Evolutionary conservation across 2,888 invertebrate genomes (phyloP).

Genomic region (Watsonalla binaria): DNA sequence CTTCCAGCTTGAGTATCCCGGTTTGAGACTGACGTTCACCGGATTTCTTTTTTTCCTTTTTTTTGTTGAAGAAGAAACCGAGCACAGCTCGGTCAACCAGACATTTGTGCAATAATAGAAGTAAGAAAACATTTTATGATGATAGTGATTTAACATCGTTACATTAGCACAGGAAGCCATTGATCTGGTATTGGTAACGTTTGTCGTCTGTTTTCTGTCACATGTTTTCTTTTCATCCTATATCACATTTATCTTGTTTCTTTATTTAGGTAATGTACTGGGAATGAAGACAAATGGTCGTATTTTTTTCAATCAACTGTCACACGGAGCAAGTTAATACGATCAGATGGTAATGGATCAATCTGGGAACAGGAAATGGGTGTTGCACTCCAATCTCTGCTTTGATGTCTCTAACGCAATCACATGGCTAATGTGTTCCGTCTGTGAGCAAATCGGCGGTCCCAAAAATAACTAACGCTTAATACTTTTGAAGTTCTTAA

Average conservation of each 20-base stretch:
- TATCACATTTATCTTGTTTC: slow-evolving; percentile 17
- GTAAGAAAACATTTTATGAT: slow-evolving; percentile 12
- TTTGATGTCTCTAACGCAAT: slow-evolving; percentile 21
- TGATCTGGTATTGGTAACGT: slow-evolving; percentile 28
- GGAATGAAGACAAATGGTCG: slow-evolving; percentile 10
- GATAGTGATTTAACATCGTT: slow-evolving; percentile 24
- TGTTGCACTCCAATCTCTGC: slow-evolving; percentile 52
- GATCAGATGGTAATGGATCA: slow-evolving; percentile 57
- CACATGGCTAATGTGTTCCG: background rate
- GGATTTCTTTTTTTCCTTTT: too few relatives aligned
- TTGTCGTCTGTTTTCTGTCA: slow-evolving; percentile 14
- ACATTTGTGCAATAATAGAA: slow-evolving; percentile 10
- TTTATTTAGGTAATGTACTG: slow-evolving; percentile 4
- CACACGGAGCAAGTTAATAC: slow-evolving; percentile 24
- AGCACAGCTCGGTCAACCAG: too few relatives aligned
- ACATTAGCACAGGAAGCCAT: slow-evolving; percentile 26
- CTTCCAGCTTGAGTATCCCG: too few relatives aligned
- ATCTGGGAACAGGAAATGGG: slow-evolving; percentile 59
- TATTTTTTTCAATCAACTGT: slow-evolving; percentile 8
- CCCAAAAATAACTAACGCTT: too few relatives aligned
- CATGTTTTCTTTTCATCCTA: slow-evolving; percentile 8
- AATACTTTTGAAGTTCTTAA: too few relatives aligned
- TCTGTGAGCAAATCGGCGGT: too few relatives aligned
- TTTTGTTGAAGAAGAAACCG: too few relatives aligned
- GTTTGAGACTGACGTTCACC: too few relatives aligned